Base-by-base conservation (phyloP, 2,797 vertebrate genomes). In the Brotula barbata region DNA sequence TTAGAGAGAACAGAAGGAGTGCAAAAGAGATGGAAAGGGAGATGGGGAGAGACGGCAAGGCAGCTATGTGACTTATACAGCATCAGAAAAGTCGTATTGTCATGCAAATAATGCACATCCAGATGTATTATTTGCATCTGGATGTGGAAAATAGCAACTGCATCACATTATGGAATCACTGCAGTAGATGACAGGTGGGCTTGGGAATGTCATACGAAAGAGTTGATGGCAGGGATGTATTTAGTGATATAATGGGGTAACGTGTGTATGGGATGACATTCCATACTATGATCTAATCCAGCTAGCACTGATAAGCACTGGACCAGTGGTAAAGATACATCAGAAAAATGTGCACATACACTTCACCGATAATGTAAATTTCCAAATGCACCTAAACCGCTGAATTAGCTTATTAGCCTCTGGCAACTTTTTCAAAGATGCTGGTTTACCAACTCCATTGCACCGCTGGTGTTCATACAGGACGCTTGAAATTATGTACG, bases 81-180 rank as follows among this genome's bases (percentile, higher is more conserved):
- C 61, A 67, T 72, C 17, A 44, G 19, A 60, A 80, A 77, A 44
- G 34, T 67, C 23, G 49, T 53, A 69, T 54, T 75, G 73, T 82
- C 73, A 85, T 85, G 85, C 77, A 88, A 82, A 87, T 81, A 78
- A 80, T 55, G 51, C 52, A 28, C n/a, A n/a, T n/a, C n/a, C n/a
- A n/a, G n/a, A n/a, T n/a, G n/a, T n/a, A n/a, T n/a, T n/a, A n/a
- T 68, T 74, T 78, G n/a, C n/a, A n/a, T 73, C 13, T 70, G 57
- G 75, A 47, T 52, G 69, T 75, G 53, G 41, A 72, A 82, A 77
- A 83, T 68, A 77, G 71, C 67, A 31, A 76, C 75, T 72, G 80
- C 71, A 75, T 79, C 70, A 73, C 75, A 78, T 81, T 71, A 69
- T 86, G 80, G 82, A 85, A 76, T 76, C 71, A 82, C 71, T 81